Evolutionary conservation across 2,113 vertebrate genomes (phyloP).

Genomic region (Mobula hypostoma): DNA sequence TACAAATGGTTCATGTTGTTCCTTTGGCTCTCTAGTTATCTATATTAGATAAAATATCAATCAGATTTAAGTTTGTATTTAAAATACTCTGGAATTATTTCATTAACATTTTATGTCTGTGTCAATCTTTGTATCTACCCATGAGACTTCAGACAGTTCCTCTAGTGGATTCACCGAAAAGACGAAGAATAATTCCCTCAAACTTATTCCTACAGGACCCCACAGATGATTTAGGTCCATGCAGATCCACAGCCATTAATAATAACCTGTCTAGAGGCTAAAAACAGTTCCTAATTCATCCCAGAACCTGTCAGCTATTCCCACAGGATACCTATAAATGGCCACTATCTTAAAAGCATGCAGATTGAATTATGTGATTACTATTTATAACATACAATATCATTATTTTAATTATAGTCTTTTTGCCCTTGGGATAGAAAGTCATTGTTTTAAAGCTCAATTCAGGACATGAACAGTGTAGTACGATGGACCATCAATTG

Average conservation of each 20-base stretch:
- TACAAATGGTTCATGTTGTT: neutral
- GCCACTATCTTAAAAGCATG: neutral
- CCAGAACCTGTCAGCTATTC: neutral
- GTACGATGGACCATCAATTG: neutral
- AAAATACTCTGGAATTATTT: neutral
- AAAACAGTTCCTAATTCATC: constrained; percentile 1
- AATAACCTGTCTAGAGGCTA: neutral
- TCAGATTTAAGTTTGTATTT: neutral
- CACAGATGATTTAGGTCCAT: neutral
- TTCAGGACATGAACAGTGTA: neutral
- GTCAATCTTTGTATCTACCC: neutral
- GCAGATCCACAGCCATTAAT: constrained; percentile 3
- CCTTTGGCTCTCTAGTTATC: neutral
- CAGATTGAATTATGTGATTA: neutral
- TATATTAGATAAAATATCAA: neutral
- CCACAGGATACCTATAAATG: neutral
- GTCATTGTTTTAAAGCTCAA: neutral
- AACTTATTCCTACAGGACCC: neutral
- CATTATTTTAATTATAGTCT: neutral
- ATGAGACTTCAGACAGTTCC: neutral
- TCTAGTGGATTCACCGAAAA: neutral
- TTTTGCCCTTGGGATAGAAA: neutral
- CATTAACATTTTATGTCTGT: neutral
- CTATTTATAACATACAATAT: neutral
- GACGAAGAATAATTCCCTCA: constrained; percentile 1